These are phyloP conservation scores for Lobophora halterata DNA, from an alignment of 2,888 invertebrate genomes.

Conservation along the genomic window DNA sequence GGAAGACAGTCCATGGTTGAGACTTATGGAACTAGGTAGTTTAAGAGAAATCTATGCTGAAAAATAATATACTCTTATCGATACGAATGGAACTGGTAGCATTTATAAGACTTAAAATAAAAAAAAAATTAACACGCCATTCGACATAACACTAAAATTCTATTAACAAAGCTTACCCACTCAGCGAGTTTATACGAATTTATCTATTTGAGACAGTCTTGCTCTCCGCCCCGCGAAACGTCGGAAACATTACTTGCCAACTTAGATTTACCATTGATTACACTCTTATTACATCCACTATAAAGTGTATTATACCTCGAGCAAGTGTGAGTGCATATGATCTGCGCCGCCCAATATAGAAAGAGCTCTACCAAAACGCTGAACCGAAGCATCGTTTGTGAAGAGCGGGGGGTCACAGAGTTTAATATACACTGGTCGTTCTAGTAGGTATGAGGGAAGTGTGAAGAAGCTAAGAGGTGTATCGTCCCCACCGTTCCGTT, in stretches of 20 bases:
- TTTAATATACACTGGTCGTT: constrained; percentile 48
- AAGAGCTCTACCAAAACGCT: constrained; percentile 39
- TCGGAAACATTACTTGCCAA: constrained; percentile 44
- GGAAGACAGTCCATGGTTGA: too few species aligned
- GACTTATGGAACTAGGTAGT: too few species aligned
- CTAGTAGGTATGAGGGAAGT: constrained; percentile 61
- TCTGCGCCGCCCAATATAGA: constrained; percentile 37
- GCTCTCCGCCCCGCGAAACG: constrained; percentile 68
- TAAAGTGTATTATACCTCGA: constrained; percentile 38
- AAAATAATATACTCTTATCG: too few species aligned
- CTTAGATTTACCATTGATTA: constrained; percentile 12
- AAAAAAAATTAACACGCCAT: constrained; percentile 3
- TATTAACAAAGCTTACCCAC: constrained; percentile 16
- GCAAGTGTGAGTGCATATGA: constrained; percentile 37
- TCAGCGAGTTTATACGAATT: constrained; percentile 30
- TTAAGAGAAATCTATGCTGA: too few species aligned
- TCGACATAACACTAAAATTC: constrained; percentile 11
- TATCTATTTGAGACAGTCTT: constrained; percentile 67
- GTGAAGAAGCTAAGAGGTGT: constrained; percentile 78
- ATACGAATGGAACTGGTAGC: too few species aligned
- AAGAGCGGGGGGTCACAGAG: constrained; percentile 42
- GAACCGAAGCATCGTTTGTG: constrained; percentile 13
- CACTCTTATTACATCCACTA: constrained; percentile 14
- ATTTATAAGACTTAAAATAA: not conserved
- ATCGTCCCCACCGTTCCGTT: constrained; percentile 64